Conservation (phyloP, 2,113 vertebrate species). For the Tricholaema leucomelas region DNA sequence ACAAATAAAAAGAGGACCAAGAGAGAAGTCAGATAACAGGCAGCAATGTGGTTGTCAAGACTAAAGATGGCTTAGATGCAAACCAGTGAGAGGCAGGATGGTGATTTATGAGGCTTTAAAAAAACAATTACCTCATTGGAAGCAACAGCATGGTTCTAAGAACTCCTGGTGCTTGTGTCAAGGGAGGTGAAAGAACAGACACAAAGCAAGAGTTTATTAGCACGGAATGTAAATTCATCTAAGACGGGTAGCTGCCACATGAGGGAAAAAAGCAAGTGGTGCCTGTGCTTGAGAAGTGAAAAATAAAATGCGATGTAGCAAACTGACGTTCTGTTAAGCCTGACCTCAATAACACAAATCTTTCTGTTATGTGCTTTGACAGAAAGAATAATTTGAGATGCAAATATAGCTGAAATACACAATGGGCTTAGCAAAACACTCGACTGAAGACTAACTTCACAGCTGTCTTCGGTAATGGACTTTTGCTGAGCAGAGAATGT, state of each 20-base stretch:
- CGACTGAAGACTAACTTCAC: not conserved
- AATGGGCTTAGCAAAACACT: not conserved
- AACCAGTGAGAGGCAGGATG: not conserved
- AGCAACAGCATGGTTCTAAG: not conserved
- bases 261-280: not conserved
- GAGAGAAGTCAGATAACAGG: not conserved
- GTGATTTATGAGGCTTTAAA: not conserved
- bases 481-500: not conserved
- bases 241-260: not conserved
- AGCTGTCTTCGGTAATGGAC: not conserved
- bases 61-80: not conserved
- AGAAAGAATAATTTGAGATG: not conserved
- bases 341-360: not conserved
- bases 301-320: not conserved
- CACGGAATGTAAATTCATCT: not conserved
- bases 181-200: not conserved
- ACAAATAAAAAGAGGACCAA: not conserved
- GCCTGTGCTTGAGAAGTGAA: not conserved
- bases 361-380: not conserved
- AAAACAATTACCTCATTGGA: not conserved
- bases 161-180: not conserved
- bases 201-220: not conserved
- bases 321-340: not conserved
- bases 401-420: not conserved
- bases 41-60: not conserved